phyloP scores from a whole-genome alignment of 2,888 invertebrate genomes.

The Sussaba pulchella region DNA sequence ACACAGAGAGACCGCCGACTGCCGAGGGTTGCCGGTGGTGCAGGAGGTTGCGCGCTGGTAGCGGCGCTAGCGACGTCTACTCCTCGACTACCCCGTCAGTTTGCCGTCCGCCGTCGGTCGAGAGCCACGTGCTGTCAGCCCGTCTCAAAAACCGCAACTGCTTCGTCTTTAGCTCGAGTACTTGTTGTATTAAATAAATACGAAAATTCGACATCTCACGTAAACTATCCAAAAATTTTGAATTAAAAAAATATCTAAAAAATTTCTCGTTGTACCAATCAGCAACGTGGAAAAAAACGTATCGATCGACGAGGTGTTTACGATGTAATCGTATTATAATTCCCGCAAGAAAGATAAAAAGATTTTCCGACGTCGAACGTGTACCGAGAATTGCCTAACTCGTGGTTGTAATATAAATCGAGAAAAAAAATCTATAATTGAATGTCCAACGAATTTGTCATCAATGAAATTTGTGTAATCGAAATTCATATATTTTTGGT shows the following conservation, averaged over 20 bases:
- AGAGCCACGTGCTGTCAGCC: constrained; percentile 75
- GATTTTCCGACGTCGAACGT: constrained; percentile 12
- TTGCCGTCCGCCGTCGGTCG: constrained; percentile 81
- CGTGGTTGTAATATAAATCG: background rate
- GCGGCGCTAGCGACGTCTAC: constrained; percentile 76
- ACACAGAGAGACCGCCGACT: constrained; percentile 37
- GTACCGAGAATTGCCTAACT: background rate
- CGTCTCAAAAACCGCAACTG: constrained; percentile 43
- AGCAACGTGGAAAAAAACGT: constrained; percentile 33
- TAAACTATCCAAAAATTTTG: background rate
- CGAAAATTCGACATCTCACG: background rate
- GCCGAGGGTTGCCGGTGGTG: constrained; percentile 50
- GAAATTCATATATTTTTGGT: background rate
- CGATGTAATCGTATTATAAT: too few species aligned
- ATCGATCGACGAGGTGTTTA: constrained; percentile 11
- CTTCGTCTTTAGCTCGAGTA: constrained; percentile 21
- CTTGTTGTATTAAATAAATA: constrained; percentile 16
- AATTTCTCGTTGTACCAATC: constrained; percentile 27
- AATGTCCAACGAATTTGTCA: background rate
- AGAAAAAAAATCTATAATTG: background rate
- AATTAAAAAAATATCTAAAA: background rate
- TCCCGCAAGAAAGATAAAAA: constrained; percentile 7
- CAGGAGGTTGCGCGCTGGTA: constrained; percentile 75
- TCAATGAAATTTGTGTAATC: background rate
- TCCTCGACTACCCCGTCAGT: constrained; percentile 73